Conservation (phyloP, 2,888 invertebrate genomes). For the Lampropteryx suffumata region DNA sequence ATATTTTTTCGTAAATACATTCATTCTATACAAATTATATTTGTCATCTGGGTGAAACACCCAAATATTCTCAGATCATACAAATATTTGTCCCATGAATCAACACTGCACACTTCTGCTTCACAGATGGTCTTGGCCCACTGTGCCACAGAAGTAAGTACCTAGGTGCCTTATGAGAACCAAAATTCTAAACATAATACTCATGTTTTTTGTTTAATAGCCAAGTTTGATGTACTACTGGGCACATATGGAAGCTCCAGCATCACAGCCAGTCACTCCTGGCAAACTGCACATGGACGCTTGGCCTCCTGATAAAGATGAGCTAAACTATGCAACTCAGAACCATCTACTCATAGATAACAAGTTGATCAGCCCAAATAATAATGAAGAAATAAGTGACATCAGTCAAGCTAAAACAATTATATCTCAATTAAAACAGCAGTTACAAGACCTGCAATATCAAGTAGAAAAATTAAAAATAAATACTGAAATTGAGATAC, state of each 20-base stretch:
- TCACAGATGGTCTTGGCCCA: too few relatives aligned
- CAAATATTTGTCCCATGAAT: too few relatives aligned
- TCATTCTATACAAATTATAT: too few relatives aligned
- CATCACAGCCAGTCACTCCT: slow-evolving; percentile 86
- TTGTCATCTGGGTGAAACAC: too few relatives aligned
- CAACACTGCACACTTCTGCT: too few relatives aligned
- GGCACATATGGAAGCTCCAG: slow-evolving; percentile 90
- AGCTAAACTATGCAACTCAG: slow-evolving; percentile 42
- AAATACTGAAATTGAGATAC: slow-evolving; percentile 60
- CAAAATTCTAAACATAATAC: too few relatives aligned
- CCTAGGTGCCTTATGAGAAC: too few relatives aligned
- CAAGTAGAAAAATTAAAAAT: slow-evolving; percentile 68
- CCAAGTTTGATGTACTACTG: slow-evolving; percentile 96
- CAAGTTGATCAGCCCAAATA: slow-evolving; percentile 57
- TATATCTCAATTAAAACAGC: slow-evolving; percentile 64
- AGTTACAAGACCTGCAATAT: slow-evolving; percentile 65
- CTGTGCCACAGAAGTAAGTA: too few relatives aligned
- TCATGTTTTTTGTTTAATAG: slow-evolving; percentile 74
- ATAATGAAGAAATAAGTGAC: slow-evolving; percentile 68
- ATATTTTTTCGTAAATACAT: too few relatives aligned
- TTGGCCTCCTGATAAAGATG: slow-evolving; percentile 86
- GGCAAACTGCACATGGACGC: slow-evolving; percentile 87
- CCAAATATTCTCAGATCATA: too few relatives aligned
- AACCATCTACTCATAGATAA: slow-evolving; percentile 56
- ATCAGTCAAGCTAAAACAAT: slow-evolving; percentile 65